phyloP scores from a whole-genome alignment of 2,888 invertebrate species.

The Poecilobothrus nobilitatus region DNA sequence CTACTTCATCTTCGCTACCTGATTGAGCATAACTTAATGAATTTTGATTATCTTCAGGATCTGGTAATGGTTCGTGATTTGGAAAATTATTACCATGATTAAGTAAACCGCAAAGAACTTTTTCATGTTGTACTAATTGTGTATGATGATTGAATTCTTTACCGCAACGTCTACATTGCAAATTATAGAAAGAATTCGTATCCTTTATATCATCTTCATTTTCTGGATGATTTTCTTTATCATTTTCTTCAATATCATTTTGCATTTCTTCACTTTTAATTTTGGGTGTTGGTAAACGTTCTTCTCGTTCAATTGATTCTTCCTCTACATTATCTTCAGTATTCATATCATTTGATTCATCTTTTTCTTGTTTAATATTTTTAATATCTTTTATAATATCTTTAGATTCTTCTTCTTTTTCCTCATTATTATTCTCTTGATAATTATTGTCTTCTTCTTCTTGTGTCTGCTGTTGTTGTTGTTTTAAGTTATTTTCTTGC shows the following conservation, averaged over 20 bases:
- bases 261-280: constrained; percentile 24
- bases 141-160: constrained; percentile 51
- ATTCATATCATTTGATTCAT: constrained; percentile 21
- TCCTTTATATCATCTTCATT: constrained; percentile 17
- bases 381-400: constrained; percentile 8
- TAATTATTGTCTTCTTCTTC: background rate
- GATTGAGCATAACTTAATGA: constrained; percentile 36
- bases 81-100: constrained; percentile 55
- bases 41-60: constrained; percentile 21
- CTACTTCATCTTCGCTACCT: constrained; percentile 55
- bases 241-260: constrained; percentile 19
- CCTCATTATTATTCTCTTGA: background rate
- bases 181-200: constrained; percentile 23
- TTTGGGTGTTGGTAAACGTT: constrained; percentile 44
- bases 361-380: constrained; percentile 20
- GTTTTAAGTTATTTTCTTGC: constrained; percentile 49
- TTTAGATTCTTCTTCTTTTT: background rate
- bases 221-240: constrained; percentile 33
- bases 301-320: constrained; percentile 35
- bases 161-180: constrained; percentile 53
- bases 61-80: constrained; percentile 53
- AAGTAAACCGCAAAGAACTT: constrained; percentile 49
- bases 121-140: constrained; percentile 65
- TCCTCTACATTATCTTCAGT: constrained; percentile 15
- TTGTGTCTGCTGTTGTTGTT: background rate